Base-by-base conservation (phyloP, 2,888 invertebrate species). In the Rugalucina vietnamica region DNA sequence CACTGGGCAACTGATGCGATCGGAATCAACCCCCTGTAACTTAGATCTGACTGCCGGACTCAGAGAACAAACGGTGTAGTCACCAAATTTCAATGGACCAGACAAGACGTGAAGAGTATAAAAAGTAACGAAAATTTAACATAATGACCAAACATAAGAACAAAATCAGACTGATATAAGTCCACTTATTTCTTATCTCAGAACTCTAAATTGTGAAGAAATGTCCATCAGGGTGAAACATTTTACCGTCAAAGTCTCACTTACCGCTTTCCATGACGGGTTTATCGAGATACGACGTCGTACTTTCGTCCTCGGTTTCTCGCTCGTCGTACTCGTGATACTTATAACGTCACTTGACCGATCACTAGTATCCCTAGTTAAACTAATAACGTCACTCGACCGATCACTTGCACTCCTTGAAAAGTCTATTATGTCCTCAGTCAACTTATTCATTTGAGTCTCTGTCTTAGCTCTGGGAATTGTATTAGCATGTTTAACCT, bases 221-320 rank as follows among this genome's bases (percentile, higher is more conserved):
- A n/a, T n/a, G n/a, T n/a, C n/a, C n/a, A n/a, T n/a, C n/a, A n/a
- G n/a, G n/a, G n/a, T n/a, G n/a, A n/a, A n/a, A n/a, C n/a, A 8
- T 43, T 43, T 43, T 43, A 43, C 43, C 43, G 43, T 8, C 60
- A n/a, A 75, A 32, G 14, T 39, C 50, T 54, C 24, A 84, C 85
- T 84, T 80, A 84, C 85, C 71, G 85, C 87, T 79, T 73, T 82
- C 87, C 86, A 86, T 2, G 81, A 84, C 21, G 84, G 87, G 24
- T 84, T 89, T 0, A 83, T 83, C 10, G 78, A 85, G 32, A 85
- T 43, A 27, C 82, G 71, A 36, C 86, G 81, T n/a, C 84, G 60
- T 27, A 88, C 57, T 60, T 71, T 77, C 2, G 77, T 60, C 57
- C 43, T 27, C 24, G 43, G 10, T 29, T 36, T 21, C n/a, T n/a